Evolutionary conservation across 2,888 invertebrate genomes (phyloP).

Genomic region (Protonemura montana): DNA sequence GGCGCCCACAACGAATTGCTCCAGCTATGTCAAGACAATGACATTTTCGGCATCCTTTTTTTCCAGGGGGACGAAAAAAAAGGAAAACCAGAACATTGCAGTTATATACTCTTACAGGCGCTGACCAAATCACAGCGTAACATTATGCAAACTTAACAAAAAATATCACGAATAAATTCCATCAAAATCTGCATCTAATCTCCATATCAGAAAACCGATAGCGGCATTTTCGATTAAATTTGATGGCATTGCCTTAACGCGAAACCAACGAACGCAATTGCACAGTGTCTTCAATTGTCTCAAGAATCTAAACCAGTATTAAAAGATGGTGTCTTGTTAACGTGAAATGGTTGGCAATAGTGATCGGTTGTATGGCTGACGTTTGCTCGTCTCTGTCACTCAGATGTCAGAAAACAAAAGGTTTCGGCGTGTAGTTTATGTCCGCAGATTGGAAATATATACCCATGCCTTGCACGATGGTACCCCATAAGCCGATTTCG

Average conservation of each 20-base stretch:
- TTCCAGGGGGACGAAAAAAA: too few species aligned
- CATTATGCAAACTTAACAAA: neutral
- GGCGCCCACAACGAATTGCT: too few species aligned
- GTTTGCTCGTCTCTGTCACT: neutral
- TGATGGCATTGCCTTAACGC: neutral
- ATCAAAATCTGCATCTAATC: neutral
- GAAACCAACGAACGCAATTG: neutral
- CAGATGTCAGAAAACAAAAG: neutral
- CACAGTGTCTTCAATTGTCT: neutral
- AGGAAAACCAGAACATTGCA: too few species aligned
- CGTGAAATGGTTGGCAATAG: neutral
- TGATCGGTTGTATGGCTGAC: neutral
- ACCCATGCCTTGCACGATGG: neutral
- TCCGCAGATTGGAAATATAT: neutral
- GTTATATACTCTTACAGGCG: too few species aligned
- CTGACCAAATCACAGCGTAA: too few species aligned
- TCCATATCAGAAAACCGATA: neutral
- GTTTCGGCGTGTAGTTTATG: neutral
- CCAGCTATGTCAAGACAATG: too few species aligned
- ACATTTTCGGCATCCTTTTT: too few species aligned
- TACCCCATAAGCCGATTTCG: too few species aligned
- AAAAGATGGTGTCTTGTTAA: neutral
- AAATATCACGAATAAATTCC: neutral
- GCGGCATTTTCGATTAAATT: neutral
- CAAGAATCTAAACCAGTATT: neutral